These are phyloP conservation scores for Vombatus ursinus DNA, from an alignment of 2,113 vertebrate species.

Conservation along the genomic window DNA sequence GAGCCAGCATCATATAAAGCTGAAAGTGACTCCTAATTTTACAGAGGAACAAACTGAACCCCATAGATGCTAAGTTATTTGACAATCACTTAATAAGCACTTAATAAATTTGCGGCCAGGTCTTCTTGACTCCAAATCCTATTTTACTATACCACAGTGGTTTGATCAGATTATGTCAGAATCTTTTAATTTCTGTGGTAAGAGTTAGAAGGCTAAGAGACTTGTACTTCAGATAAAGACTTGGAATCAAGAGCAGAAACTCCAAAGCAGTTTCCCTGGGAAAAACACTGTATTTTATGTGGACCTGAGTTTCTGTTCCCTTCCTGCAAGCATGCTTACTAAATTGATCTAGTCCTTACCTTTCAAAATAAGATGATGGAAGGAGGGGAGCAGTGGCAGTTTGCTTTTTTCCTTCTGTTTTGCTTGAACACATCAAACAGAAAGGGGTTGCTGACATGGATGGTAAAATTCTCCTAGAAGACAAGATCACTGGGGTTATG, in stretches of 20 bases:
- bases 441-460: background rate
- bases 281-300: background rate
- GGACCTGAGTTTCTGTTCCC: background rate
- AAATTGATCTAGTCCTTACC: background rate
- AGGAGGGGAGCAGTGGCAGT: background rate
- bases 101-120: background rate
- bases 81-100: background rate
- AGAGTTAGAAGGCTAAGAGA: conserved; percentile 11
- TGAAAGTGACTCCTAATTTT: background rate
- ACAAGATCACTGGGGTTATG: background rate
- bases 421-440: background rate
- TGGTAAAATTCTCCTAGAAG: background rate
- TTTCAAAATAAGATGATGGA: background rate
- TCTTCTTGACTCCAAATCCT: background rate
- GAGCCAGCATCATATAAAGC: background rate
- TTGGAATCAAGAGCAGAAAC: background rate
- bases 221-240: background rate
- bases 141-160: background rate
- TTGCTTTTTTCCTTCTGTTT: background rate
- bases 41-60: background rate
- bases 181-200: conserved; percentile 26
- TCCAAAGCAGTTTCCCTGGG: background rate
- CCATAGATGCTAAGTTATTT: background rate
- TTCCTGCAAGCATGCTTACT: background rate
- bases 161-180: background rate